Base-by-base conservation (phyloP, 2,113 vertebrate species). In the Callipepla squamata region DNA sequence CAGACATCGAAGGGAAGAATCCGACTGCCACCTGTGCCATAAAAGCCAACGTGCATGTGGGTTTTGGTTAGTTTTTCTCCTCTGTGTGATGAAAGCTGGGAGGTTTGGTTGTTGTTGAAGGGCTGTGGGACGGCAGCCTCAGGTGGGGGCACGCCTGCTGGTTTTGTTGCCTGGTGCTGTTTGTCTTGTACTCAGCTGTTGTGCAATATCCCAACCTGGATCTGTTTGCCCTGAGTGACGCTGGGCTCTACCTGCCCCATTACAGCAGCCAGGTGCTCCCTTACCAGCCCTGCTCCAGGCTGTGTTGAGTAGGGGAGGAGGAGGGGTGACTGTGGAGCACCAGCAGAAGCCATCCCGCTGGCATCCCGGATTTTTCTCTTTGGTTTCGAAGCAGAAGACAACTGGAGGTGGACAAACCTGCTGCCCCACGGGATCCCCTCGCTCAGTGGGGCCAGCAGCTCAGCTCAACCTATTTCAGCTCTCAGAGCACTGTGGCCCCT, bases 271-370 rank as follows among this genome's bases (percentile, higher is more conserved):
- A 11, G 25, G 66, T 18, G 51, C 69, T 7, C 65, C 36, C 62
- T 72, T 42, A 0, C 57, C 14, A 3, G 14, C 2, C 51, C 44
- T 57, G 22, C 79, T 55, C 36, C 65, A 3, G 6, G n/a, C 45
- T 22, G 88, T 34, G 16, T n/a, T 0, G 0, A 0, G 3, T 9
- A 0, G 2, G 36, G 23, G 48, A 14, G 0, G 45, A 51, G 83
- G 74, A 36, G 4, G 3, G 20, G 86, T 13, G 55, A 30, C 58
- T 77, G 80, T 53, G 7, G 81, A 53, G 88, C 82, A 5, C 2
- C 67, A 85, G 58, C 79, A 82, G 65, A 25, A 65, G 28, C 18
- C 4, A 1, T 70, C 34, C 80, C 55, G 84, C 73, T 86, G 77
- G 34, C 42, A 13, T 36, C 61, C 87, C 8, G 17, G 10, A 1